Evolutionary conservation across 2,113 vertebrate genomes (phyloP).

Genomic region (Glareola pratincola): DNA sequence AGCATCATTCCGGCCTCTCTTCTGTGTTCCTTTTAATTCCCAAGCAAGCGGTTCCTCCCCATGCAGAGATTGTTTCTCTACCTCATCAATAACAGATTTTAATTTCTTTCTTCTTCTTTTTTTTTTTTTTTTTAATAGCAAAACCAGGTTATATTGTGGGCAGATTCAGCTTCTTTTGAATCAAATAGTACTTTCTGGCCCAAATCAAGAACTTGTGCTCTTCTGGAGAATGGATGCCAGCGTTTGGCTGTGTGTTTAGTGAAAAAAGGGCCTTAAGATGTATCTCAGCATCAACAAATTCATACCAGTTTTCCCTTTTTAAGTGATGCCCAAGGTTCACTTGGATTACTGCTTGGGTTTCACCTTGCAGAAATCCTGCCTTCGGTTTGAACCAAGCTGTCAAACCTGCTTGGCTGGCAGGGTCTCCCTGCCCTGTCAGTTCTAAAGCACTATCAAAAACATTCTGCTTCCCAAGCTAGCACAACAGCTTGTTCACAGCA

Average conservation of each 20-base stretch:
- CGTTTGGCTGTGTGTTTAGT: background rate
- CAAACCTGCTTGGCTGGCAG: background rate
- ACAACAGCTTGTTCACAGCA: background rate
- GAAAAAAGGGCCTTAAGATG: background rate
- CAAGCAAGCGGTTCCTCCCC: background rate
- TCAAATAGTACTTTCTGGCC: background rate
- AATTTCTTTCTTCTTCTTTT: rapidly evolving
- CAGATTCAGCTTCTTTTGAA: background rate
- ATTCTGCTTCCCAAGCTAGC: background rate
- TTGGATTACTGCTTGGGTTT: background rate
- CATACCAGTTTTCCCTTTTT: background rate
- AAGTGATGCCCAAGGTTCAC: background rate
- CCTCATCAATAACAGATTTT: background rate
- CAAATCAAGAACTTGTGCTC: background rate
- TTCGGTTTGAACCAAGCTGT: background rate
- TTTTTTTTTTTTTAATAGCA: background rate
- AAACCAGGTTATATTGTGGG: background rate
- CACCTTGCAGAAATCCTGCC: background rate
- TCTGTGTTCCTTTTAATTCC: background rate
- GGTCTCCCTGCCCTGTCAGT: background rate
- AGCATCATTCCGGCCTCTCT: background rate
- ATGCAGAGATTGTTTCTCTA: background rate
- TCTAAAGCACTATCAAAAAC: background rate
- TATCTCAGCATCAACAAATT: background rate
- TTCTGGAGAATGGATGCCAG: background rate